Conservation (phyloP, 2,113 vertebrate genomes). For the Zosterops pallidus region DNA sequence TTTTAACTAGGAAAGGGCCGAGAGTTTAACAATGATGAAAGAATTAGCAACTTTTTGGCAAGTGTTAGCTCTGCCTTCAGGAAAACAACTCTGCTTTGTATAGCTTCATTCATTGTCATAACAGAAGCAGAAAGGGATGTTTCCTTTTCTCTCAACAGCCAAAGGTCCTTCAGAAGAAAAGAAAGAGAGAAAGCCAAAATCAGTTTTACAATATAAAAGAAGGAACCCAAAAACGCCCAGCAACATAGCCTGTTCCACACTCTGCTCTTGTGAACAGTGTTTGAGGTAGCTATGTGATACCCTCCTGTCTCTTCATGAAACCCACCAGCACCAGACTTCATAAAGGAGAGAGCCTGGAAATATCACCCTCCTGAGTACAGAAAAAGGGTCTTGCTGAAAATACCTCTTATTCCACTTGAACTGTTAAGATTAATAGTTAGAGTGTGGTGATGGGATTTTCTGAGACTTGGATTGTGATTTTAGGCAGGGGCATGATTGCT, state of each 20-base stretch:
- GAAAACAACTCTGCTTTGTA: not conserved
- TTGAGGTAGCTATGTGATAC: not conserved
- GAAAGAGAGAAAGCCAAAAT: not conserved
- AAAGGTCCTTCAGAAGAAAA: not conserved
- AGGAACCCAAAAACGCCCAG: not conserved
- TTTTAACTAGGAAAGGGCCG: not conserved
- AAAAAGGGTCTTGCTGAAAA: not conserved
- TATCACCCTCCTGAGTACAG: not conserved
- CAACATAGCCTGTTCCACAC: not conserved
- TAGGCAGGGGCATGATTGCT: not conserved
- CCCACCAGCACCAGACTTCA: not conserved
- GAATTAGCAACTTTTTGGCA: not conserved
- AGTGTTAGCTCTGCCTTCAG: not conserved
- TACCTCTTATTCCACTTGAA: not conserved
- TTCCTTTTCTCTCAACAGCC: not conserved
- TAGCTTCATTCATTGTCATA: not conserved
- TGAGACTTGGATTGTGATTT: not conserved
- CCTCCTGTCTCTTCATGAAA: not conserved
- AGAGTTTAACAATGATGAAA: not conserved
- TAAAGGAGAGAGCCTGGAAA: not conserved
- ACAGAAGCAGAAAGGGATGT: not conserved
- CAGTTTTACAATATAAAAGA: not conserved
- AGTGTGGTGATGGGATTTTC: not conserved
- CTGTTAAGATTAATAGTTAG: not conserved
- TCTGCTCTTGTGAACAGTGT: not conserved